Evolutionary conservation across 2,888 invertebrate species (phyloP).

Genomic region (Dynastes maya): DNA sequence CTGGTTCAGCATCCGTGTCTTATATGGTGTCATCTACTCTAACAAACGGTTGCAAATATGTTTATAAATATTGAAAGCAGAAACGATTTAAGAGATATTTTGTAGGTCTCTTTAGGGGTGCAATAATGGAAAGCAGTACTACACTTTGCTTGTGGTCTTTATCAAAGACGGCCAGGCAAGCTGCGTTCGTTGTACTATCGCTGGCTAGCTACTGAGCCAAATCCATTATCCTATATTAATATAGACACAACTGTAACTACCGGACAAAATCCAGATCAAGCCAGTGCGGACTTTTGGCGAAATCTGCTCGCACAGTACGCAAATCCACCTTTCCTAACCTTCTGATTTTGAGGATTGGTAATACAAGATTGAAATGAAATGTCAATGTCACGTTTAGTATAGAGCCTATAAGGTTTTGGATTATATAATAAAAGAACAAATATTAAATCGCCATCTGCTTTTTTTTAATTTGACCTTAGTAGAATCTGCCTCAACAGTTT

Average conservation of each 20-base stretch:
- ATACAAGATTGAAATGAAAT: too few relatives aligned
- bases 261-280: constrained; percentile 53
- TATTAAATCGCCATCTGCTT: too few relatives aligned
- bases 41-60: constrained; percentile 21
- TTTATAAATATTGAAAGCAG: too few relatives aligned
- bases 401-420: too few relatives aligned
- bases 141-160: constrained; percentile 44
- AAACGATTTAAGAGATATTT: neutral
- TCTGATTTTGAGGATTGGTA: too few relatives aligned
- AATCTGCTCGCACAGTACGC: constrained; percentile 58
- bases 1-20: constrained; percentile 23
- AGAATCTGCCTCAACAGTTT: too few relatives aligned
- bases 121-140: constrained; percentile 47
- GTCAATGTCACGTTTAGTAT: too few relatives aligned
- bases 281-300: constrained; percentile 60
- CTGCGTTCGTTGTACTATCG: constrained; percentile 54
- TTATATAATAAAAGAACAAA: too few relatives aligned
- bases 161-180: constrained; percentile 51
- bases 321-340: constrained; percentile 59
- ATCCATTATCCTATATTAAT: constrained; percentile 57
- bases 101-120: constrained; percentile 45
- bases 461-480: too few relatives aligned
- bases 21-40: neutral
- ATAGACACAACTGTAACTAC: constrained; percentile 56
- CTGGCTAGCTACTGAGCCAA: constrained; percentile 55